Base-by-base conservation (phyloP, 2,888 invertebrate species). In the Clistopyga incitator region DNA sequence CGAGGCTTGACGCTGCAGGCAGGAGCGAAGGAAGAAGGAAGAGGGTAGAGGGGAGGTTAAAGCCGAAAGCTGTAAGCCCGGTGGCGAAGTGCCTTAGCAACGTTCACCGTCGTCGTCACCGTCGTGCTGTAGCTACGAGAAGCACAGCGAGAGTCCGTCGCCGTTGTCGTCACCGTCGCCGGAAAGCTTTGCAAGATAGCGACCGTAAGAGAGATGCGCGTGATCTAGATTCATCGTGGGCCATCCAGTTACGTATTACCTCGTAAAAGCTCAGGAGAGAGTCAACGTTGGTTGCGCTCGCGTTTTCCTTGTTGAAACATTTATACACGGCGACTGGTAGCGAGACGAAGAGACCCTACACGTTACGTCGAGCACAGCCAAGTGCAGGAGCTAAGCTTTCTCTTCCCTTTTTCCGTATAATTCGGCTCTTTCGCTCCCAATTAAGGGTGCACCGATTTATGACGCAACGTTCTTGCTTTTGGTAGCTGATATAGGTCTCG, bases 221-320 rank as follows among this genome's bases (percentile, higher is more conserved):
- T 75, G 76, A 81, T 85, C 84, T 59, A 84, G 81, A 84, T 85
- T 81, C 84, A 84, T 85, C 85, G 84, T 54, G 67, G 84, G 68
- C 85, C 76, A 85, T 85, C 80, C 56, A 79, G 81, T 81, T 78
- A 77, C 72, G 78, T 78, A 81, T 79, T 84, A 81, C 56, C 75
- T 70, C 85, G 65, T 83, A 83, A 85, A 85, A 83, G 64, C 80
- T 70, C 52, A 23, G 52, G 13, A 52, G n/a, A n/a, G 38, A 59
- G 50, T 29, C 38, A 15, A 70, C 61, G 65, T 18, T 23, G 38
- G 42, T 56, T 25, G 45, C 18, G 20, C 59, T 47, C 10, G 47
- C 29, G 42, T 29, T 52, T 29, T 56, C 18, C 15, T 47, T 45
- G 50, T 34, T 72, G 61, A 79, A 79, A 54, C 79, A n/a, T 18